Conservation (phyloP, 2,113 vertebrate species). For the Apaloderma vittatum region DNA sequence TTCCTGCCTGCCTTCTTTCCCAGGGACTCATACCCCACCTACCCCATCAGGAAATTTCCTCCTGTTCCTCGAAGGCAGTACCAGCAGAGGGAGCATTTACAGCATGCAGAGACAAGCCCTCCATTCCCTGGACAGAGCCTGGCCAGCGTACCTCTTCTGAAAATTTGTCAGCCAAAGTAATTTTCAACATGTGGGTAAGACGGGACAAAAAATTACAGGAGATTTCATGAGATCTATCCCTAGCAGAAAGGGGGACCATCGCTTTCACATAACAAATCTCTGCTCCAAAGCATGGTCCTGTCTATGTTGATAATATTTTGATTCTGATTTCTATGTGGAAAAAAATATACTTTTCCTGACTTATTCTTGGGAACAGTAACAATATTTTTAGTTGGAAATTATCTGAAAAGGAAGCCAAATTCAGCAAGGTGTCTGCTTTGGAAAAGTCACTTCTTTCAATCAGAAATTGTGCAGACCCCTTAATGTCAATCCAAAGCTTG, state of each 20-base stretch:
- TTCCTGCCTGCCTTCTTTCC: background rate
- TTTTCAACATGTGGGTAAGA: background rate
- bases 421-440: background rate
- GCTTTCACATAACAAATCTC: background rate
- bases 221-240: background rate
- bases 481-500: background rate
- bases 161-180: background rate
- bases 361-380: background rate
- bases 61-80: background rate
- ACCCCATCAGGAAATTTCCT: background rate
- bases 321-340: background rate
- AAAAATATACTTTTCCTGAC: background rate
- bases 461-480: background rate
- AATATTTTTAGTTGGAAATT: background rate
- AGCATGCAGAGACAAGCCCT: background rate
- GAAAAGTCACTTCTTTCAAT: background rate
- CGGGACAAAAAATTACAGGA: background rate
- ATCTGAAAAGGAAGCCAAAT: background rate
- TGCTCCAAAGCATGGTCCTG: background rate
- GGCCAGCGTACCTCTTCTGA: background rate
- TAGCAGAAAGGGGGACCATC: accelerated
- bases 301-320: background rate
- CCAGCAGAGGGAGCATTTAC: background rate
- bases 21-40: background rate
- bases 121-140: background rate